A percentile compares a stretch with the other conserved stretches of the same genome.
phyloP scores from a whole-genome alignment of 2,888 invertebrate genomes.

The Brachyptera putata region DNA sequence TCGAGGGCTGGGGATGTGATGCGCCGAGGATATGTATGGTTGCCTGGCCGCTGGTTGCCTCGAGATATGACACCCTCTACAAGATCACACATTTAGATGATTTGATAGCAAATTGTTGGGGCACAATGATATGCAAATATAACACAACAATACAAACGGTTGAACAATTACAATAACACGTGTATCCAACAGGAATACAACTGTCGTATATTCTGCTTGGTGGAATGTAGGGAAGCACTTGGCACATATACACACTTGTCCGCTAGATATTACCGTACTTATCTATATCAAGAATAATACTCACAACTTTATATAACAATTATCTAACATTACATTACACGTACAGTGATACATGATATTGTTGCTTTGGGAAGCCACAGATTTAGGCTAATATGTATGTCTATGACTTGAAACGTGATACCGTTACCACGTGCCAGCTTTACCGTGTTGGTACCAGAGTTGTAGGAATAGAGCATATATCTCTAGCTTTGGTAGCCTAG shows the following conservation, averaged over 20 bases:
- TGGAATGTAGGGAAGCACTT: conserved; percentile 13
- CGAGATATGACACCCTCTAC: no score
- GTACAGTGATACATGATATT: conserved; percentile 3
- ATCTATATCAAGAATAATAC: conserved; percentile 7
- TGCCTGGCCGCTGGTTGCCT: no score
- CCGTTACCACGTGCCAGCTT: no score
- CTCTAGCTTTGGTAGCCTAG: no score
- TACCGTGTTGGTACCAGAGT: no score
- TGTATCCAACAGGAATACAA: not conserved
- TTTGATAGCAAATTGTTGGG: not conserved
- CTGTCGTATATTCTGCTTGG: not conserved
- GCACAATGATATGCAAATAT: conserved; percentile 8
- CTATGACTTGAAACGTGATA: no score
- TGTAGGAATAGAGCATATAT: no score
- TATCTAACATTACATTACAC: not conserved
- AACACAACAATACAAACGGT: not conserved
- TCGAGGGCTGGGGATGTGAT: no score
- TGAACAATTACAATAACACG: not conserved
- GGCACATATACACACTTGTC: not conserved
- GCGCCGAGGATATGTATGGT: no score
- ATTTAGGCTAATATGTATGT: no score
- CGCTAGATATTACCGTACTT: not conserved
- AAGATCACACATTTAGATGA: conserved; percentile 7
- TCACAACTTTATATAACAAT: not conserved
- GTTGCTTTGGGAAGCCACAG: conserved; percentile 4